Percentiles rank a stretch among this genome's conserved stretches.
Evolutionary conservation across 2,113 vertebrate species (phyloP).

Genomic region (Morone chrysops): DNA sequence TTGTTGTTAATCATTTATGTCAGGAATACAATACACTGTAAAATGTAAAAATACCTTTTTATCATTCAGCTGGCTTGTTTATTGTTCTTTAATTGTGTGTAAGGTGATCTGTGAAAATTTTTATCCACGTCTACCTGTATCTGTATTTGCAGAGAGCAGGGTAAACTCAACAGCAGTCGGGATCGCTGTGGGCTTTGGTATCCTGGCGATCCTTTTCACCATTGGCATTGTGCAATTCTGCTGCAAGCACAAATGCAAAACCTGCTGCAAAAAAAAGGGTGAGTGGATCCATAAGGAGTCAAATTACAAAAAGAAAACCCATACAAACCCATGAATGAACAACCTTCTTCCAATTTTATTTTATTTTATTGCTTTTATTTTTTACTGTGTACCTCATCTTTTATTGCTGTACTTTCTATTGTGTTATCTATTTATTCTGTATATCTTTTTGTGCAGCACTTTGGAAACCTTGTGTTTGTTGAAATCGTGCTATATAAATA

Average conservation of each 20-base stretch:
- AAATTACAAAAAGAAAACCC: background rate
- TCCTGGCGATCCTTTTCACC: constrained; percentile 74
- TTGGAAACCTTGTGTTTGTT: too few species aligned
- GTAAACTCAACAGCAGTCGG: constrained; percentile 70
- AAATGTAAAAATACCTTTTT: background rate
- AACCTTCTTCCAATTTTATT: too few species aligned
- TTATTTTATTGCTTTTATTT: too few species aligned
- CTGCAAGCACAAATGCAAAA: constrained; percentile 78
- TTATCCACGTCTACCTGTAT: background rate
- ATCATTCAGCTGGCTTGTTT: background rate
- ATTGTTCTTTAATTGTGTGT: background rate
- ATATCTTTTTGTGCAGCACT: too few species aligned
- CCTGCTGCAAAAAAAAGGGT: constrained; percentile 78
- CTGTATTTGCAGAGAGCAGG: constrained; percentile 63
- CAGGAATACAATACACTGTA: background rate
- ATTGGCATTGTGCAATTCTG: constrained; percentile 75
- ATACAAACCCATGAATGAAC: too few species aligned
- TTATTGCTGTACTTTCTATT: too few species aligned
- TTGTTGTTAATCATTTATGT: background rate
- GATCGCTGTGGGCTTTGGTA: constrained; percentile 73
- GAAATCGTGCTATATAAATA: too few species aligned
- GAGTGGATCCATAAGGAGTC: constrained; percentile 2
- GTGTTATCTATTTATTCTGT: too few species aligned
- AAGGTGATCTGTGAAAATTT: background rate
- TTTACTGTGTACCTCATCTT: too few species aligned